Evolutionary conservation across 92 coral and sea anemone genomes (phyloP).

Genomic region (Porites cylindrica): DNA sequence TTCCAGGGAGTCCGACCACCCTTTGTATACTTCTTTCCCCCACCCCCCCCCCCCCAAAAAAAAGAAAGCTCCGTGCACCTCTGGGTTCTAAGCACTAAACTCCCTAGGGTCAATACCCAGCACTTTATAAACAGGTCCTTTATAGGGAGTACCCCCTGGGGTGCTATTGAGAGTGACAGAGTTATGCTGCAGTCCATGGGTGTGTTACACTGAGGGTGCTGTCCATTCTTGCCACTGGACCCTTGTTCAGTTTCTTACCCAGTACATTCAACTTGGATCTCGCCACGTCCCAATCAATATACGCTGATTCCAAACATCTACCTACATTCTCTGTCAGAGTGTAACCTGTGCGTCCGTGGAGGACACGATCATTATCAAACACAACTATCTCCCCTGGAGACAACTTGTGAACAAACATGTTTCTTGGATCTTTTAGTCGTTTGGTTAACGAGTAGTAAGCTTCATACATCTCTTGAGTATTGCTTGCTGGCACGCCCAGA

Average conservation of each 20-base stretch:
- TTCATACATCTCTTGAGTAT: slow-evolving; percentile 73
- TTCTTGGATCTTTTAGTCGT: slow-evolving; percentile 73
- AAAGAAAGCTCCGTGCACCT: no score
- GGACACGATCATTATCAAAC: slow-evolving; percentile 86
- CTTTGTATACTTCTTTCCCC: no score
- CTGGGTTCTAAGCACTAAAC: no score
- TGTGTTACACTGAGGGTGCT: slow-evolving; percentile 8
- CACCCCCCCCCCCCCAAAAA: no score
- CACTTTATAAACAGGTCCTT: no score
- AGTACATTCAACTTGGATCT: slow-evolving; percentile 79
- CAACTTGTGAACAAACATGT: slow-evolving; percentile 80
- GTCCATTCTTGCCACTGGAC: slow-evolving; percentile 49
- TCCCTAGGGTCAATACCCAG: no score
- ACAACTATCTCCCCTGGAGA: slow-evolving; percentile 78
- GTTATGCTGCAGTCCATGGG: slow-evolving; percentile 23
- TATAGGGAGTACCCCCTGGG: no score
- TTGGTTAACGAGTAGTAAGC: slow-evolving; percentile 73
- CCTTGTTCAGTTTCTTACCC: slow-evolving; percentile 38
- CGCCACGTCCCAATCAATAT: slow-evolving; percentile 94
- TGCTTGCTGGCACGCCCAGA: slow-evolving; percentile 69
- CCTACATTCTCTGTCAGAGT: slow-evolving; percentile 52
- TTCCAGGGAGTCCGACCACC: no score
- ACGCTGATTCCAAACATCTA: slow-evolving; percentile 83
- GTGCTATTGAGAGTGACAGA: no score
- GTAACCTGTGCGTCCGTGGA: slow-evolving; percentile 90